Conservation (phyloP, 1,140 invertebrate genomes). For the Lucilia sericata region DNA sequence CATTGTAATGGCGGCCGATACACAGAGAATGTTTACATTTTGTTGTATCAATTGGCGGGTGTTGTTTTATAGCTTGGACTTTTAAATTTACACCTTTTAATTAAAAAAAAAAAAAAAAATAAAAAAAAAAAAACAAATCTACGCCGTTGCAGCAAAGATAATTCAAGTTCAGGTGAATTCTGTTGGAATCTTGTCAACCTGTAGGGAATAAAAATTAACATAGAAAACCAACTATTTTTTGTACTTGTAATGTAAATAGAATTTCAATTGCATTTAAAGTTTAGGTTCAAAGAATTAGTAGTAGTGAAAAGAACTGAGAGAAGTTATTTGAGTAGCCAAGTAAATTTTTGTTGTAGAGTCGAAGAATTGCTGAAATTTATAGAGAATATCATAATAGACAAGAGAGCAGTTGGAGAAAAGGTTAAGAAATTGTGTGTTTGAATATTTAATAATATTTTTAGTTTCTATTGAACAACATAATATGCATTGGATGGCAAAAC, state of each 20-base stretch:
- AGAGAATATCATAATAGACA: no score
- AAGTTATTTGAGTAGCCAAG: neutral
- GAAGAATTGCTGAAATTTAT: neutral
- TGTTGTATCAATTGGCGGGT: neutral
- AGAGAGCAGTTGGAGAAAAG: no score
- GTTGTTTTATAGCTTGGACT: neutral
- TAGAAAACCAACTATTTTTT: slow-evolving; percentile 1
- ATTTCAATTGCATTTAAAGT: neutral
- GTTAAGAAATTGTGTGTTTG: no score
- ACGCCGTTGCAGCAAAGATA: no score
- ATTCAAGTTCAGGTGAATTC: no score
- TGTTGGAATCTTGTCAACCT: neutral
- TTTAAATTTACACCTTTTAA: slow-evolving; percentile 19
- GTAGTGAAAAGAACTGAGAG: neutral
- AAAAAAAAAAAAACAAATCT: neutral
- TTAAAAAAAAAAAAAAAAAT: neutral
- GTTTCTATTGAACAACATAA: no score
- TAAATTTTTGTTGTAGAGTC: neutral
- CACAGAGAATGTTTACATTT: no score
- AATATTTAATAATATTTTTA: no score
- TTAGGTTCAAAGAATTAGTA: neutral
- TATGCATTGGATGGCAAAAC: no score
- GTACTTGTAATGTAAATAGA: neutral
- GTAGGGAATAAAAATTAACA: neutral
- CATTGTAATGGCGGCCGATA: no score